These are phyloP conservation scores for Caenorhabditis panamensis DNA, from an alignment of 2,888 invertebrate genomes.

Conservation along the genomic window DNA sequence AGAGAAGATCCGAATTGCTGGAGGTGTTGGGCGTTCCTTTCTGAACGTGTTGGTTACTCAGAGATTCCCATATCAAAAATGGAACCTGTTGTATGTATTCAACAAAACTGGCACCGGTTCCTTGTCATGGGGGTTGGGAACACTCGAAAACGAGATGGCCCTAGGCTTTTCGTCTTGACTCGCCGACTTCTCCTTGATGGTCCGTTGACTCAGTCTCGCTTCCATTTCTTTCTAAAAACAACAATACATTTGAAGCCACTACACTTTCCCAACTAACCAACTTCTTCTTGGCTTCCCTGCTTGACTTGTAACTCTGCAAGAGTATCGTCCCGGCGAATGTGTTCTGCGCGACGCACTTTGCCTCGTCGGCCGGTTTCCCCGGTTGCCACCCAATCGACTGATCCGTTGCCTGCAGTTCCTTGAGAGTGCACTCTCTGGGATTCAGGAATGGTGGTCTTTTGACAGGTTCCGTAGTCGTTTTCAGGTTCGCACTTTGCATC, in stretches of 20 bases:
- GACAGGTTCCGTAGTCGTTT: background rate
- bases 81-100: background rate
- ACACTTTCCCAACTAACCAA: no score
- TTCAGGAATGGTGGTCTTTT: background rate
- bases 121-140: background rate
- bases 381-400: background rate
- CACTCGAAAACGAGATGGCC: background rate
- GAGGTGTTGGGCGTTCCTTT: background rate
- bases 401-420: background rate
- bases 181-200: background rate
- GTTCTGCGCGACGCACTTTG: background rate
- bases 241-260: no score
- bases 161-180: background rate
- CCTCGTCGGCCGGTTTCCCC: background rate
- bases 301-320: background rate
- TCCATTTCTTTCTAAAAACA: background rate
- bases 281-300: background rate
- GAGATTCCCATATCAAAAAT: background rate
- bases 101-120: background rate
- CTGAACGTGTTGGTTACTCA: background rate
- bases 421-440: background rate
- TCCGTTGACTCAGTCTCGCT: background rate
- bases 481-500: background rate
- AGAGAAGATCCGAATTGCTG: background rate
- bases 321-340: background rate